phyloP scores from a whole-genome alignment of 2,113 vertebrate species.

The Pterocles gutturalis region DNA sequence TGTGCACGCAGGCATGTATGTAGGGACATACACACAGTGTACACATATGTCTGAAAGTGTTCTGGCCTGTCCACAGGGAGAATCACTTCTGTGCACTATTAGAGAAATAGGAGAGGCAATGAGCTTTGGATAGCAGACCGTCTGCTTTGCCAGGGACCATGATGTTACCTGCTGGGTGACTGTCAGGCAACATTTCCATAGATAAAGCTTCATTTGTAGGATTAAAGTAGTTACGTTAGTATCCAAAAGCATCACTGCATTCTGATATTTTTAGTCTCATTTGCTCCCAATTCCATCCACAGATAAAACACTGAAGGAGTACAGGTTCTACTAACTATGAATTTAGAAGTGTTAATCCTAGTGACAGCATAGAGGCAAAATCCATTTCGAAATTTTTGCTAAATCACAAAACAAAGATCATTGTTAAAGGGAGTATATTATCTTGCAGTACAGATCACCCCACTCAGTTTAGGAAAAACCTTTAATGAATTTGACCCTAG shows the following conservation, averaged over 20 bases:
- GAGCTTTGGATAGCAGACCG: neutral
- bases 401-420: neutral
- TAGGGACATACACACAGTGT: fast-evolving
- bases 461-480: neutral
- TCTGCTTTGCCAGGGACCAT: fast-evolving
- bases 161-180: neutral
- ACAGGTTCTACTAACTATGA: neutral
- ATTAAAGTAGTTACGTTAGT: neutral
- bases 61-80: neutral
- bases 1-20: fast-evolving
- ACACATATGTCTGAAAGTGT: fast-evolving
- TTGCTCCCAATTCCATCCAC: neutral
- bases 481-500: neutral
- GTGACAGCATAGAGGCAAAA: neutral
- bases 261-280: neutral
- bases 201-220: neutral
- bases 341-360: neutral
- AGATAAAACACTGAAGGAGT: neutral
- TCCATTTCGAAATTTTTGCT: neutral
- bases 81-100: neutral
- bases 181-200: neutral
- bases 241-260: neutral
- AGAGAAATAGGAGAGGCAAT: neutral
- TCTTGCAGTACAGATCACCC: neutral
- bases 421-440: neutral